Conservation (phyloP, 2,888 invertebrate species). For the Archaeoteleia sp. region DNA sequence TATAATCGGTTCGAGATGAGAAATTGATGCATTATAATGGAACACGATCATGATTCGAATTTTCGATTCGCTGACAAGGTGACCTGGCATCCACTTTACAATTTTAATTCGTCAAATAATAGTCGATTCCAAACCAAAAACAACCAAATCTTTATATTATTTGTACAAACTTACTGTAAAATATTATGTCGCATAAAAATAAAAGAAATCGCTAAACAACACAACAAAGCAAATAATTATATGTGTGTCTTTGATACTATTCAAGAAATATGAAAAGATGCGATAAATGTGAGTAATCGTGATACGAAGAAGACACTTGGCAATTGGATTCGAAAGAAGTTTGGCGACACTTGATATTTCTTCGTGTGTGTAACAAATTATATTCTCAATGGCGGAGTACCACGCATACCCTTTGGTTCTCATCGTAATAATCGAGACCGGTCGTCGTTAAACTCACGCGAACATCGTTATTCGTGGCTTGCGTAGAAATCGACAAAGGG, state of each 20-base stretch:
- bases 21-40: slow-evolving; percentile 50
- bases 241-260: too few species aligned
- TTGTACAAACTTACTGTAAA: too few species aligned
- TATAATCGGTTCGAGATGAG: slow-evolving; percentile 43
- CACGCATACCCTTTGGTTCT: slow-evolving; percentile 25
- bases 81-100: slow-evolving; percentile 35
- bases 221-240: too few species aligned
- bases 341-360: too few species aligned
- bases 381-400: slow-evolving; percentile 13
- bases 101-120: slow-evolving; percentile 27
- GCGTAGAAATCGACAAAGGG: slow-evolving; percentile 56
- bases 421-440: slow-evolving; percentile 57
- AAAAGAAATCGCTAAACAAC: too few species aligned
- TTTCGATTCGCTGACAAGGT: slow-evolving; percentile 37
- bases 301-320: too few species aligned
- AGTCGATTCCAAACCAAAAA: too few species aligned
- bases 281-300: too few species aligned
- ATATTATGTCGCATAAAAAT: too few species aligned
- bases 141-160: too few species aligned
- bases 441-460: slow-evolving; percentile 64
- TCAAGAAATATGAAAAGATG: too few species aligned
- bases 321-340: too few species aligned
- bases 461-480: slow-evolving; percentile 56
- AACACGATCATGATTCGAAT: slow-evolving; percentile 44
- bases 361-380: slow-evolving; percentile 2